Conservation (phyloP, 2,888 invertebrate species). For the Acanthacorydalis orientalis region DNA sequence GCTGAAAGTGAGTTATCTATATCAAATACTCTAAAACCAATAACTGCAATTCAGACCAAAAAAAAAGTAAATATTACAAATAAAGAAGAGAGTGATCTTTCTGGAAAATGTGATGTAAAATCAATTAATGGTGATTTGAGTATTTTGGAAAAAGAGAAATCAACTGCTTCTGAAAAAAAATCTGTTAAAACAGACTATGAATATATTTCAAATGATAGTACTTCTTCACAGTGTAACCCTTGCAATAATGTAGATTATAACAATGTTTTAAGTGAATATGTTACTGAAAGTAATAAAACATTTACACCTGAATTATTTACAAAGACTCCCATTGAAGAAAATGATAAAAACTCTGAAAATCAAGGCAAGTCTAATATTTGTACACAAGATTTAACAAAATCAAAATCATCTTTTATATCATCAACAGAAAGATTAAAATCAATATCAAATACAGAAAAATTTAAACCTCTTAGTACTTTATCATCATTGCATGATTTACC, state of each 20-base stretch:
- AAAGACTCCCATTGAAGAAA: neutral
- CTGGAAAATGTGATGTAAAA: neutral
- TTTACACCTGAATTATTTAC: neutral
- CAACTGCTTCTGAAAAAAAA: neutral
- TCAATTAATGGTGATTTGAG: neutral
- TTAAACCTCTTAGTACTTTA: conserved; percentile 12
- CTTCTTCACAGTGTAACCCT: neutral
- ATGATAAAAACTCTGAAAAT: neutral
- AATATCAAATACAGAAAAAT: neutral
- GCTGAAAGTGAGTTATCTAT: neutral
- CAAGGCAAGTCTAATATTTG: neutral
- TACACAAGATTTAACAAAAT: neutral
- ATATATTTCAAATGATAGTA: no score
- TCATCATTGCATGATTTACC: conserved; percentile 21
- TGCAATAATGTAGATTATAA: neutral
- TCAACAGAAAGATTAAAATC: no score
- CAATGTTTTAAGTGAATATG: neutral
- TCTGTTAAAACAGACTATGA: neutral
- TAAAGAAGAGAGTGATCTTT: neutral
- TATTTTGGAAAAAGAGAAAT: neutral
- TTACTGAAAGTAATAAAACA: neutral
- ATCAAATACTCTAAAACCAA: conserved; percentile 3
- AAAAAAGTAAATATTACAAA: neutral
- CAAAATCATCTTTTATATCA: neutral
- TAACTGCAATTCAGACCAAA: conserved; percentile 3